Evolutionary conservation across 2,888 invertebrate species (phyloP), one percentile per base, ranked within the genome.

Genomic region (Sturmia bella): DNA sequence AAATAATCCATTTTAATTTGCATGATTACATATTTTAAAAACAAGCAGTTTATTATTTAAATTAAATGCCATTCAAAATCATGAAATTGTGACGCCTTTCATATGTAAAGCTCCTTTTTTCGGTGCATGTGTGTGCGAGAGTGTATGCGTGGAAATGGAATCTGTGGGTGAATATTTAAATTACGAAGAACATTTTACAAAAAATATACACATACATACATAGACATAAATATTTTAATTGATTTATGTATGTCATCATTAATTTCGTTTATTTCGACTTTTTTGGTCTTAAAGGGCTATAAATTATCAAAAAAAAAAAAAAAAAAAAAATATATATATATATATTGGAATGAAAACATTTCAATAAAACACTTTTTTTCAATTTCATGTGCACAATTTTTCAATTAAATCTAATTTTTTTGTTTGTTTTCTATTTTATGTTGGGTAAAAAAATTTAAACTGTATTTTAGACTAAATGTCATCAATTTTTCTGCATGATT

Each of bases 171-270:
- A 66, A 43, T 39, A 63, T 63, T 69, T 54, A n/a, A 69, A 69
- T 48, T 56, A 45, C 19, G 41, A 39, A 21, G 32, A 69, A 54
- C 37, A 27, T 11, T 21, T 70, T 48, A 32, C 48, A 64, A 72
- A 78, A 64, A 64, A 57, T 48, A n/a, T 3, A 39, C 13, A 39
- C 3, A 3, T 39, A 39, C 39, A 11, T 12, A 39, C 39, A 39
- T 39, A 39, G 3, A 39, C 17, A 15, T 15, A 17, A n/a, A 45
- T 24, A 68, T 75, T 75, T 64, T 57, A 78, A 78, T 78, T 78
- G 77, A 78, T 78, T 78, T 72, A 78, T 72, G 77, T 72, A 78
- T 72, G 77, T 15, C 56, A 57, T 72, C 77, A 72, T 64, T 72
- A 78, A 72, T 72, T 72, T 72, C 21, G 64, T 70, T 70, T 61